Conservation (phyloP, 2,113 vertebrate species). For the Octodon degus region DNA sequence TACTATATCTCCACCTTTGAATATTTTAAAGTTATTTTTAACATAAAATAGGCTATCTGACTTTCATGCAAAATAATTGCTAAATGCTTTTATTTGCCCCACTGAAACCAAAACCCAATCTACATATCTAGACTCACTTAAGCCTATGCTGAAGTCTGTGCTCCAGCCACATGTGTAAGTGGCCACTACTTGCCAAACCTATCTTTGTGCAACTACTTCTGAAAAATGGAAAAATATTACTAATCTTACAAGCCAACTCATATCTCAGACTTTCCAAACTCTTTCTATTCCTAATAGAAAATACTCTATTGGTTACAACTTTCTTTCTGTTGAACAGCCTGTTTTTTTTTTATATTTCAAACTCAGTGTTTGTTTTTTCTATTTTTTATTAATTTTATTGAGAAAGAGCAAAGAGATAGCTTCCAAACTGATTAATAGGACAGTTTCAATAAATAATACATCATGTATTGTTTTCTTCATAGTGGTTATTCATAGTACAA, state of each 20-base stretch:
- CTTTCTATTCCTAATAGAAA: slow-evolving; percentile 15
- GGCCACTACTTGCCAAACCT: not conserved
- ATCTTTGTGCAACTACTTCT: not conserved
- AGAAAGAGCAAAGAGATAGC: no score
- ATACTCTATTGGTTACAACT: not conserved
- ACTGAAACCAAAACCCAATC: not conserved
- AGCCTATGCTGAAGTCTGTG: not conserved
- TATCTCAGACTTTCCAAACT: slow-evolving; percentile 6
- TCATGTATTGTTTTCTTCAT: no score
- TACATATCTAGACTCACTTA: not conserved
- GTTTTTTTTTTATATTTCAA: not conserved
- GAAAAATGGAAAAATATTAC: not conserved
- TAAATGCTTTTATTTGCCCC: not conserved
- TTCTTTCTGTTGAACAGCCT: not conserved
- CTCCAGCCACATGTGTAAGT: not conserved
- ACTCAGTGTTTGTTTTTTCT: not conserved
- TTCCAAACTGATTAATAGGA: no score
- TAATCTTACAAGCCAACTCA: not conserved
- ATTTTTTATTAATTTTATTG: no score
- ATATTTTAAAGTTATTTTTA: not conserved
- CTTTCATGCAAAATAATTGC: not conserved
- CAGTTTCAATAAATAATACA: no score
- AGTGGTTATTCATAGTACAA: no score
- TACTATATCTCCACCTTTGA: not conserved
- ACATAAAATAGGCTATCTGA: not conserved